A percentile compares a stretch with the other conserved stretches of the same genome.
Conservation (phyloP, 2,888 invertebrate species). For the Ochlodes sylvanus region DNA sequence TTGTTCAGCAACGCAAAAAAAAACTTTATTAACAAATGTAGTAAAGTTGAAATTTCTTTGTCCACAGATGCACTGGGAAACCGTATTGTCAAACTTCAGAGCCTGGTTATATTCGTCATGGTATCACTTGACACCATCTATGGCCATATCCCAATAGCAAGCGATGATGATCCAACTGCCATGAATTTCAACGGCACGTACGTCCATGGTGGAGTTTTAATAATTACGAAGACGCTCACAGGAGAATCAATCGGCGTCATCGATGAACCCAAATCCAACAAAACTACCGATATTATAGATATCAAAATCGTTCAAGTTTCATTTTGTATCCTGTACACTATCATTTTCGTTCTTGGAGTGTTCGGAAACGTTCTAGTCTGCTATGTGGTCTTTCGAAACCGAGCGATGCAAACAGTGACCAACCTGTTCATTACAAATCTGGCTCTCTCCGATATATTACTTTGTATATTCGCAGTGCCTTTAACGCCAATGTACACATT, state of each 20-base stretch:
- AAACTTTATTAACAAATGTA: not conserved
- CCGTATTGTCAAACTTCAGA: constrained; percentile 9
- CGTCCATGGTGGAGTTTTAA: constrained; percentile 66
- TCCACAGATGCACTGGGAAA: constrained; percentile 33
- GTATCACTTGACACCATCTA: constrained; percentile 52
- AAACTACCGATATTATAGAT: constrained; percentile 86
- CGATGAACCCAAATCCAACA: constrained; percentile 72
- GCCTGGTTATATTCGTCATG: constrained; percentile 55
- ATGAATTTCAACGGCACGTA: constrained; percentile 72
- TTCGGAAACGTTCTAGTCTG: constrained; percentile 94
- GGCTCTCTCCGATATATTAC: constrained; percentile 93
- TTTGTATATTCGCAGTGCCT: constrained; percentile 94
- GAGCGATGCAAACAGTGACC: constrained; percentile 96
- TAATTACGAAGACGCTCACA: constrained; percentile 73
- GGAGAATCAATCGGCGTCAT: constrained; percentile 76
- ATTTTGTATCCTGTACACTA: constrained; percentile 90
- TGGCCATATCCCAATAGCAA: constrained; percentile 52
- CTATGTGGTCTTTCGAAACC: constrained; percentile 93
- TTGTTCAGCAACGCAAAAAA: too few relatives aligned
- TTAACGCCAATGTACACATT: constrained; percentile 96
- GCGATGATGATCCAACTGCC: constrained; percentile 60
- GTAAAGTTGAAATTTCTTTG: constrained; percentile 14
- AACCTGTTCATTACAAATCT: constrained; percentile 96
- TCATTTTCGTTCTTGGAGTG: constrained; percentile 92
- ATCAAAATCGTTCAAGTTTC: constrained; percentile 88